Percentiles rank a stretch among this genome's conserved stretches.
Evolutionary conservation across 2,113 vertebrate species (phyloP).

Genomic region (Brachionichthys hirsutus): DNA sequence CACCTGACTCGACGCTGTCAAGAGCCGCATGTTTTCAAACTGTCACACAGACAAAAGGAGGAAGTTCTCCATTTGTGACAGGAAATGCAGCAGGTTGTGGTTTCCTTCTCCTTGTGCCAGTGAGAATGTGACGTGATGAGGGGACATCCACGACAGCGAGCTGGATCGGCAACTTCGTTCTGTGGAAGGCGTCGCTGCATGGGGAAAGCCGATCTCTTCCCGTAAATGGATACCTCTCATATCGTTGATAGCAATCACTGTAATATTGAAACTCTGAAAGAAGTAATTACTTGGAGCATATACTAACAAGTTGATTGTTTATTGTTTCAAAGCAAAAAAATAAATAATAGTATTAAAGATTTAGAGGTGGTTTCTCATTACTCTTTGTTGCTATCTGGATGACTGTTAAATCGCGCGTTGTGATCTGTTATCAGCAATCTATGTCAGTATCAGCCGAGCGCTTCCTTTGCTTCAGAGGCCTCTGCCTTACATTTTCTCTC

Average conservation of each 20-base stretch:
- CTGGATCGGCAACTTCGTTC: not conserved
- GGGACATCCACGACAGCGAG: conserved; percentile 13
- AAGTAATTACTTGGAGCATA: not conserved
- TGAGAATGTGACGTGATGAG: conserved; percentile 44
- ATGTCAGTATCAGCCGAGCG: conserved; percentile 15
- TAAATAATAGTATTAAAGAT: too few species aligned
- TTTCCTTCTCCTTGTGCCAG: conserved; percentile 66
- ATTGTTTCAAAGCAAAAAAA: too few species aligned
- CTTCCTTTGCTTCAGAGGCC: conserved; percentile 39
- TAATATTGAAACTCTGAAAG: too few species aligned
- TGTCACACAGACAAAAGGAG: conserved; percentile 44
- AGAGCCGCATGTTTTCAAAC: conserved; percentile 19
- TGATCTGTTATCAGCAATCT: conserved; percentile 15
- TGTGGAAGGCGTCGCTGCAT: not conserved
- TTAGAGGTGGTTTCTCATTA: not conserved
- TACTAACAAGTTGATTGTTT: not conserved
- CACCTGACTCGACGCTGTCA: conserved; percentile 19
- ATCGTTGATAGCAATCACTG: not conserved
- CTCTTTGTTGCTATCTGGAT: not conserved
- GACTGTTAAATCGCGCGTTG: not conserved
- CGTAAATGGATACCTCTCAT: not conserved
- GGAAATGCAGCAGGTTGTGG: conserved; percentile 60
- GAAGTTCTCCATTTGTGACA: conserved; percentile 68
- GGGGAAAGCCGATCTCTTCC: not conserved
- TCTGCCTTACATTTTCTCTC: conserved; percentile 46